Evolutionary conservation across 2,888 invertebrate genomes (phyloP).

Genomic region (Laothoe populi): DNA sequence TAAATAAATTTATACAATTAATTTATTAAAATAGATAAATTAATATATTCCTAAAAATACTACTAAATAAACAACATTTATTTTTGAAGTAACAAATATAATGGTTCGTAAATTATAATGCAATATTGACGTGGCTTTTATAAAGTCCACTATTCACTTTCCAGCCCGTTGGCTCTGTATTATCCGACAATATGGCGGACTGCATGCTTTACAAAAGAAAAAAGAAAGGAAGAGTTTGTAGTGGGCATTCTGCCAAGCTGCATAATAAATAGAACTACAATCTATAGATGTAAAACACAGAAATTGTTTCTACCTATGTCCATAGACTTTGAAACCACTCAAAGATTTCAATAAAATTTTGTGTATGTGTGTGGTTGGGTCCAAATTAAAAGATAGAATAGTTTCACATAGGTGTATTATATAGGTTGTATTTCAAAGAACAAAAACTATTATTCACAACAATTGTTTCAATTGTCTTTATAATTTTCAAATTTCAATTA

Average conservation of each 20-base stretch:
- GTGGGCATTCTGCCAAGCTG: slow-evolving; percentile 5
- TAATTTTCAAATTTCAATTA: background rate
- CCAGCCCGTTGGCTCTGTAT: background rate
- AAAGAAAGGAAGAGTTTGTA: background rate
- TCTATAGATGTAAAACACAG: too few species aligned
- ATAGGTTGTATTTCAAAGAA: background rate
- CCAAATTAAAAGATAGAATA: too few species aligned
- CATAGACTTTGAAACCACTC: too few species aligned
- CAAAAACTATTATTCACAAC: too few species aligned
- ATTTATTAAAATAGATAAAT: too few species aligned
- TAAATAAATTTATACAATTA: too few species aligned
- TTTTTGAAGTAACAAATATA: background rate
- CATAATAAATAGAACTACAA: slow-evolving; percentile 6
- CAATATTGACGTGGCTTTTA: background rate
- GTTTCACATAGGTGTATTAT: too few species aligned
- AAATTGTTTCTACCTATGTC: too few species aligned
- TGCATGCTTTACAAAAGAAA: slow-evolving; percentile 14
- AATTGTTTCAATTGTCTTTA: background rate
- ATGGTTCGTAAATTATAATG: background rate
- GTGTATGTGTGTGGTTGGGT: too few species aligned
- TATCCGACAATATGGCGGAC: background rate
- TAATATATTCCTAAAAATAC: too few species aligned
- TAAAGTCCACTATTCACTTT: background rate
- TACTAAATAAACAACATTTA: background rate
- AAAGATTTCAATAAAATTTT: too few species aligned